Evolutionary conservation across 2,797 vertebrate genomes (phyloP).

Genomic region (Leptoclinus maculatus): DNA sequence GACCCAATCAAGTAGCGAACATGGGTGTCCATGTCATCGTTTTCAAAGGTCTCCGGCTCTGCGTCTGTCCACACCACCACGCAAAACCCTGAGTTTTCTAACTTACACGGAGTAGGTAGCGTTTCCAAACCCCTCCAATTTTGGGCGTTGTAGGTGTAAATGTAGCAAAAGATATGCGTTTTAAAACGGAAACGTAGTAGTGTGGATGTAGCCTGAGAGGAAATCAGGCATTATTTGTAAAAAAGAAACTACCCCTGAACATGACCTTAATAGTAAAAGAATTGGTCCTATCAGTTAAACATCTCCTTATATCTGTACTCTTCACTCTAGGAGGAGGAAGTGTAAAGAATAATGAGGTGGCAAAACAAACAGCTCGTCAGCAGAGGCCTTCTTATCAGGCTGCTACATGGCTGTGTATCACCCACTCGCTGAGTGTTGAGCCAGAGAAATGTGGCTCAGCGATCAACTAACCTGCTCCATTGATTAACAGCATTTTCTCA

Average conservation of each 20-base stretch:
- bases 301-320: conserved; percentile 1
- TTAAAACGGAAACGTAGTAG: background rate
- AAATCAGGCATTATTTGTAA: background rate
- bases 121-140: background rate
- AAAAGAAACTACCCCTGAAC: background rate
- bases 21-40: background rate
- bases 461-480: conserved; percentile 66
- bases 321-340: conserved; percentile 2
- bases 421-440: conserved; percentile 50
- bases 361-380: conserved; percentile 55
- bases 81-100: background rate
- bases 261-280: background rate
- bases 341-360: conserved; percentile 39
- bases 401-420: conserved; percentile 59
- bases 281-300: conserved; percentile 6
- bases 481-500: conserved; percentile 70
- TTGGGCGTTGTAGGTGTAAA: background rate
- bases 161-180: background rate
- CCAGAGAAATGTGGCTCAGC: conserved; percentile 58
- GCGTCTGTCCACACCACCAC: background rate
- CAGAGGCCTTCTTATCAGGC: conserved; percentile 64
- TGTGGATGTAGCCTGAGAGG: background rate
- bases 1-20: background rate
- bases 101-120: background rate
- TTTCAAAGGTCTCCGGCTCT: background rate